Percentiles rank a stretch among this genome's conserved stretches.
Conservation (phyloP, 2,888 invertebrate genomes). For the Cyaniris semiargus region DNA sequence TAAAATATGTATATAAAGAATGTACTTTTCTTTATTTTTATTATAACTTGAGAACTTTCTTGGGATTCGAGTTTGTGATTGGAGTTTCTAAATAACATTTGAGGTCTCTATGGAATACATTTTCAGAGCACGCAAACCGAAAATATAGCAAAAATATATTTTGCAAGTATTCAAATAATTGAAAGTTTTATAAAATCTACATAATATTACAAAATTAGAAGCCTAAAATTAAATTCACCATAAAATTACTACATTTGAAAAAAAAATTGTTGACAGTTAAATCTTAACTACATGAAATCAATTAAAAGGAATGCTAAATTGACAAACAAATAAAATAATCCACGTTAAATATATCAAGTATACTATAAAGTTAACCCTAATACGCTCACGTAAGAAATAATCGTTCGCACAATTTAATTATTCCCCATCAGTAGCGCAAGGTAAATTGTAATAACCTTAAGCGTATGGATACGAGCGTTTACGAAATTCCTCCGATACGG, state of each 20-base stretch:
- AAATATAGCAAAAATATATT: background rate
- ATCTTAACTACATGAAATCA: too few species aligned
- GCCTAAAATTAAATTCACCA: background rate
- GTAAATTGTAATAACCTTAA: constrained; percentile 18
- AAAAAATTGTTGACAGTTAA: too few species aligned
- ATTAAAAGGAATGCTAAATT: too few species aligned
- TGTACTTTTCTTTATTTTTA: background rate
- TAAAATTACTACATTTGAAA: background rate
- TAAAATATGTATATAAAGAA: background rate
- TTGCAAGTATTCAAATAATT: background rate
- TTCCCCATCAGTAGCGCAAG: constrained; percentile 29
- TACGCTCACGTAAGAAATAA: background rate
- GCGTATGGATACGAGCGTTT: constrained; percentile 14
- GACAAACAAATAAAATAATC: background rate
- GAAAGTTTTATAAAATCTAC: background rate
- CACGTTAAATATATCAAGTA: background rate
- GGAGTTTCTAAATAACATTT: constrained; percentile 4
- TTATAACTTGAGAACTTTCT: constrained; percentile 4
- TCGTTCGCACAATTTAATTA: constrained; percentile 35
- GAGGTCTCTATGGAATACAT: background rate
- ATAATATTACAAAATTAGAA: background rate
- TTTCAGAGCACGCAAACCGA: background rate
- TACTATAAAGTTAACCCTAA: constrained; percentile 23
- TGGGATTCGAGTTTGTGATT: constrained; percentile 2
- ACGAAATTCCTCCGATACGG: constrained; percentile 32